phyloP scores from a whole-genome alignment of 2,797 vertebrate genomes.

The Sphenopsis melanotis region DNA sequence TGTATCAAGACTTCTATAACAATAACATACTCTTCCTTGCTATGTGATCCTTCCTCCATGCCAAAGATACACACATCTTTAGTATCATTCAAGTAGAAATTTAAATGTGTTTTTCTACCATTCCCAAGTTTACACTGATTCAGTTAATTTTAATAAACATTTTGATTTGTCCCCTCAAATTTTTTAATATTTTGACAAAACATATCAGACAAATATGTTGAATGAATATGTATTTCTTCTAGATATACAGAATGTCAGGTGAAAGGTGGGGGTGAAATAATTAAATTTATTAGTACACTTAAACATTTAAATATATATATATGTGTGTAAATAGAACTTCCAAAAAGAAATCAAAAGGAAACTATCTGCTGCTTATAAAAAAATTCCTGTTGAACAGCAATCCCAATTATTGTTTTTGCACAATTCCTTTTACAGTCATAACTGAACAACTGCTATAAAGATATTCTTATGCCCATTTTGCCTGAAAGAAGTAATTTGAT shows the following conservation, averaged over 20 bases:
- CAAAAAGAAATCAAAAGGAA: background rate
- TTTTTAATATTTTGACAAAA: background rate
- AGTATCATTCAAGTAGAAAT: background rate
- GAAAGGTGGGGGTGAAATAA: background rate
- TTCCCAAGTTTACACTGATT: background rate
- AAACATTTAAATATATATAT: background rate
- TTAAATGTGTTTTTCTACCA: background rate
- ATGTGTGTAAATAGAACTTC: background rate
- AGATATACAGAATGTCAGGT: background rate
- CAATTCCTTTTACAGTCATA: background rate
- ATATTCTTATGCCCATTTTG: background rate
- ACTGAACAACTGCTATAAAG: background rate
- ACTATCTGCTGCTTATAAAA: background rate
- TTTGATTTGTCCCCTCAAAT: rapidly evolving
- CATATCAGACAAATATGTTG: background rate
- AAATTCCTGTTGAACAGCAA: background rate
- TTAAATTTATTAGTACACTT: background rate
- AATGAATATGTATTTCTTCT: background rate
- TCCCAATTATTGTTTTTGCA: background rate
- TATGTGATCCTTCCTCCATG: background rate
- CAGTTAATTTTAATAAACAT: background rate
- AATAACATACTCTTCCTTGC: background rate
- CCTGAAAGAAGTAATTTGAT: background rate
- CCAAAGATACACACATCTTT: background rate
- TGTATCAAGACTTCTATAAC: background rate